Percentiles rank a stretch among this genome's conserved stretches.
These are phyloP conservation scores for Moxostoma hubbsi DNA, from an alignment of 2,797 vertebrate genomes.

Conservation along the genomic window DNA sequence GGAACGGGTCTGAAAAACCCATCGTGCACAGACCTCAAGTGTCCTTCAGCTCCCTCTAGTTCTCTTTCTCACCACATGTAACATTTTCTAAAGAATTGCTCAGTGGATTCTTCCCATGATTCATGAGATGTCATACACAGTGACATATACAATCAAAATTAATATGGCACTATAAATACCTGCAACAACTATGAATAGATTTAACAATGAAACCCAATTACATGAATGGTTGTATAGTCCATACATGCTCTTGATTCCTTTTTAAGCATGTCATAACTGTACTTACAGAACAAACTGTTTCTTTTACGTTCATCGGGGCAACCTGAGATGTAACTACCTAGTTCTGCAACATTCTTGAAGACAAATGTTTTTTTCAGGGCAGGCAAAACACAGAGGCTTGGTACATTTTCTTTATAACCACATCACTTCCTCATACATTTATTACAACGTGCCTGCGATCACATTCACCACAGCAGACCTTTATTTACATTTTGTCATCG, in stretches of 20 bases:
- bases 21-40: neutral
- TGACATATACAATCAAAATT: no score
- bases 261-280: neutral
- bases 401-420: neutral
- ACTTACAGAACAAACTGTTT: conserved; percentile 22
- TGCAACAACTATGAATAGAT: no score
- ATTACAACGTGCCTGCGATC: neutral
- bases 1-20: no score
- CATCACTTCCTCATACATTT: neutral
- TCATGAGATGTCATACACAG: no score
- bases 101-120: no score
- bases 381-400: neutral
- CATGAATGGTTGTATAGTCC: no score
- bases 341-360: conserved; percentile 13
- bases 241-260: conserved; percentile 5
- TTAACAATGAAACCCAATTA: no score
- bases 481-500: no score
- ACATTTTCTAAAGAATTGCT: neutral
- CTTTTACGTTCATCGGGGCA: neutral
- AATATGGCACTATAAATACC: no score
- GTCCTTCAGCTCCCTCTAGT: neutral
- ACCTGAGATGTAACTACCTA: neutral
- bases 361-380: neutral
- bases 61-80: neutral
- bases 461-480: neutral